Conservation (phyloP, 1,140 invertebrate species). For the Halictus rubicundus region DNA sequence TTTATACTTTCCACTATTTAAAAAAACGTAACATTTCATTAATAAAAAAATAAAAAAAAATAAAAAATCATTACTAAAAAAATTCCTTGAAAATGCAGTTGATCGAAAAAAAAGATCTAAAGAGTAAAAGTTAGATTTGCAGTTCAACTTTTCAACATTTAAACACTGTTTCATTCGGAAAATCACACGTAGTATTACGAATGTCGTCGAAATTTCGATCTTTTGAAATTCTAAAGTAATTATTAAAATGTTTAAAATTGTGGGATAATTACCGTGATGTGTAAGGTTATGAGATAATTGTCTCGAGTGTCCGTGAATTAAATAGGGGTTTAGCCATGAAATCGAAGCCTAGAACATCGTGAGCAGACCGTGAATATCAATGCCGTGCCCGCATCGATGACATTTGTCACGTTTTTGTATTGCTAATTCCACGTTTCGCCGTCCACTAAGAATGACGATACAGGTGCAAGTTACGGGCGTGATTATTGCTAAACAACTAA, state of each 20-base stretch:
- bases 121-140: too few relatives aligned
- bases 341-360: not conserved
- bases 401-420: conserved; percentile 2
- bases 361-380: conserved; percentile 36
- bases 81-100: too few relatives aligned
- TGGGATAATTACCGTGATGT: not conserved
- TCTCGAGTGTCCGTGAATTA: conserved; percentile 25
- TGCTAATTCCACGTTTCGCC: not conserved
- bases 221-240: not conserved
- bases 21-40: too few relatives aligned
- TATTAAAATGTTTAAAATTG: not conserved
- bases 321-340: conserved; percentile 30
- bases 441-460: not conserved
- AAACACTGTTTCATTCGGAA: too few relatives aligned
- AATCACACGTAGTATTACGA: too few relatives aligned
- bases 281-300: conserved; percentile 7
- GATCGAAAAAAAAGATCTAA: too few relatives aligned
- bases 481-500: too few relatives aligned
- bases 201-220: too few relatives aligned
- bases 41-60: too few relatives aligned
- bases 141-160: too few relatives aligned
- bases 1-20: too few relatives aligned
- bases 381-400: conserved; percentile 29
- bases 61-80: too few relatives aligned
- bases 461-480: not conserved